Base-by-base conservation (phyloP, 2,888 invertebrate species). In the Aelia acuminata region DNA sequence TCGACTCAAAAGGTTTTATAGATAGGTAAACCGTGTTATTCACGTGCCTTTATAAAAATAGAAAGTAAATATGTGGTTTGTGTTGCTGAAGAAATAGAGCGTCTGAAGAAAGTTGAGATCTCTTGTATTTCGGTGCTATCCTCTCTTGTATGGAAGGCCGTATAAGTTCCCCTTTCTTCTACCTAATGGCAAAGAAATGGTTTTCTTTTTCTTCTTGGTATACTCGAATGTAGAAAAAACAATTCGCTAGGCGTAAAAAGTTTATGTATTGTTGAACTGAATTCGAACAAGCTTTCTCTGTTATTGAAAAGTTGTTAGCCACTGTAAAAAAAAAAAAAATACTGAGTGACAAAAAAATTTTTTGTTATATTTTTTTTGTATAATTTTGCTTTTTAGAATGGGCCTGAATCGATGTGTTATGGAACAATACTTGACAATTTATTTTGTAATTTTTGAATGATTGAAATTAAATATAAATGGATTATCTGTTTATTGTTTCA, bases 51-150 rank as follows among this genome's bases (percentile, higher is more conserved):
- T 70, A 57, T 26, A 70, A 70, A 35, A 70, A 35, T 70, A 70
- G 63, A 70, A 70, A 70, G 63, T 35, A 70, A 70, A 35, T 22
- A 35, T 70, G 63, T 70, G 63, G 63, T 70, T 70, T 70, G 1
- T 35, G 63, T 70, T 35, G 2, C 31, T n/a, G 18, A 70, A 70
- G 63, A 70, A 70, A 70, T 35, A 70, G 63, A 70, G 18, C 63
- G 7, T 5, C 31, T 70, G 63, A 70, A 35, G 63, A 70, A 70
- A 70, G 63, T 70, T 35, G 31, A 57, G n/a, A n/a, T 57, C 13
- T 4, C 57, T 57, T 70, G 63, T 22, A 8, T 70, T 18, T 70
- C 31, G 63, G 63, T 70, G 63, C 31, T 70, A 35, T 57, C 31
- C 35, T 31, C 35, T 70, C 63, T 70, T 18, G 1, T 70, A 70